These are phyloP conservation scores for Osedax frankpressi DNA, from an alignment of 2,888 invertebrate species.

Conservation along the genomic window DNA sequence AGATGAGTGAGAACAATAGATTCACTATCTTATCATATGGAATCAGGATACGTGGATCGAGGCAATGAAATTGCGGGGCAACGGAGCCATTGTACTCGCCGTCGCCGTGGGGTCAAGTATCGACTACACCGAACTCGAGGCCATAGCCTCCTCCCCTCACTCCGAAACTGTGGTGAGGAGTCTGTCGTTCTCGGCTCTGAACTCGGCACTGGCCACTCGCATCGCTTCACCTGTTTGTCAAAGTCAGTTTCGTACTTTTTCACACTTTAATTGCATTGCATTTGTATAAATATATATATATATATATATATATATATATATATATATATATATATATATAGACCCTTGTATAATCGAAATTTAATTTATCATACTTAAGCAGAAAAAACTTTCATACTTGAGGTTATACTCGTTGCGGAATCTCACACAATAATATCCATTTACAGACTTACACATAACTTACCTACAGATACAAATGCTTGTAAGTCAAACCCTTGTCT, in stretches of 20 bases:
- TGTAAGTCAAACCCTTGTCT: constrained; percentile 24
- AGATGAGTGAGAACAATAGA: too few relatives aligned
- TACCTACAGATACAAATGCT: constrained; percentile 16
- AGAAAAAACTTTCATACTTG: too few relatives aligned
- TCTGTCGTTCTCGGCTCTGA: constrained; percentile 17
- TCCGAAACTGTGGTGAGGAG: constrained; percentile 19
- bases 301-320: too few relatives aligned
- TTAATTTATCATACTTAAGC: too few relatives aligned
- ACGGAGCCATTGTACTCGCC: constrained; percentile 20
- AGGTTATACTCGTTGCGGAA: too few relatives aligned
- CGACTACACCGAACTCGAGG: constrained; percentile 21
- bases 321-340: too few relatives aligned
- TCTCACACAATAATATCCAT: too few relatives aligned
- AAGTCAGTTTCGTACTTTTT: too few relatives aligned
- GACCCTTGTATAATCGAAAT: too few relatives aligned
- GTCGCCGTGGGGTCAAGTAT: constrained; percentile 25
- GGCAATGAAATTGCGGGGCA: constrained; percentile 14
- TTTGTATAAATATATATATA: too few relatives aligned
- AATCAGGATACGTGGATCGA: constrained; percentile 8
- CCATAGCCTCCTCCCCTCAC: constrained; percentile 22
- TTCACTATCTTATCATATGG: neutral
- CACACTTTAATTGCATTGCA: too few relatives aligned
- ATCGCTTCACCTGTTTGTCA: constrained; percentile 18
- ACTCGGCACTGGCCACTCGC: constrained; percentile 8
- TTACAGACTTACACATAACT: too few relatives aligned